These are phyloP conservation scores for Petrolisthes cinctipes DNA, from an alignment of 2,888 invertebrate species.

Conservation along the genomic window DNA sequence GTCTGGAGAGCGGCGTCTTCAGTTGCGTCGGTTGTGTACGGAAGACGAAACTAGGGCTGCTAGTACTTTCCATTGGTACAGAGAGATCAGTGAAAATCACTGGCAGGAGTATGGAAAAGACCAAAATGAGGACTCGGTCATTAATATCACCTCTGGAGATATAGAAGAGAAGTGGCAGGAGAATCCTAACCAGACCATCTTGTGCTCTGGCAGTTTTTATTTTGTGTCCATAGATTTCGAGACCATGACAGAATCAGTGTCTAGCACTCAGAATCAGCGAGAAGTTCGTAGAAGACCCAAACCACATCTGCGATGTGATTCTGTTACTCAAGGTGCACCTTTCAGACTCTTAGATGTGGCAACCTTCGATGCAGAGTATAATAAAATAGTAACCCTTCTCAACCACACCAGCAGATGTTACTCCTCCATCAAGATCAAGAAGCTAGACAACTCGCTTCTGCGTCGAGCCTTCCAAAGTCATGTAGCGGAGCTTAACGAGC, in stretches of 20 bases:
- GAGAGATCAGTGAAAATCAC: not conserved
- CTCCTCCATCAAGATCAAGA: slow-evolving; percentile 3
- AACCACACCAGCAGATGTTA: not conserved
- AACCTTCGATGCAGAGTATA: not conserved
- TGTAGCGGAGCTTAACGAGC: not conserved
- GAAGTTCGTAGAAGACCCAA: slow-evolving; percentile 29
- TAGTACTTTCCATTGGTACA: slow-evolving; percentile 15
- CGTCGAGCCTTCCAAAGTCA: not conserved
- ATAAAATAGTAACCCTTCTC: not conserved
- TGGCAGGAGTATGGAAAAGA: slow-evolving; percentile 24
- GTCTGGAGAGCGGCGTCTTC: slow-evolving; percentile 6
- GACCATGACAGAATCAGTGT: slow-evolving; percentile 36
- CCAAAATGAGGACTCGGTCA: not conserved
- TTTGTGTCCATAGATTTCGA: slow-evolving; percentile 22
- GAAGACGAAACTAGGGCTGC: not conserved
- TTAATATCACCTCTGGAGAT: slow-evolving; percentile 8
- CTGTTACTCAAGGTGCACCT: not conserved
- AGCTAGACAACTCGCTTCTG: not conserved
- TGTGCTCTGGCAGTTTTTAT: not conserved
- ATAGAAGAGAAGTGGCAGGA: slow-evolving; percentile 32
- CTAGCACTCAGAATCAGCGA: slow-evolving; percentile 2
- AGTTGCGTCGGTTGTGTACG: slow-evolving; percentile 34
- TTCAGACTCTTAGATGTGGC: not conserved
- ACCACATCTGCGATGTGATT: not conserved
- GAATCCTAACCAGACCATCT: not conserved